phyloP scores from a whole-genome alignment of 2,888 invertebrate genomes.

The Agonum fuliginosum region DNA sequence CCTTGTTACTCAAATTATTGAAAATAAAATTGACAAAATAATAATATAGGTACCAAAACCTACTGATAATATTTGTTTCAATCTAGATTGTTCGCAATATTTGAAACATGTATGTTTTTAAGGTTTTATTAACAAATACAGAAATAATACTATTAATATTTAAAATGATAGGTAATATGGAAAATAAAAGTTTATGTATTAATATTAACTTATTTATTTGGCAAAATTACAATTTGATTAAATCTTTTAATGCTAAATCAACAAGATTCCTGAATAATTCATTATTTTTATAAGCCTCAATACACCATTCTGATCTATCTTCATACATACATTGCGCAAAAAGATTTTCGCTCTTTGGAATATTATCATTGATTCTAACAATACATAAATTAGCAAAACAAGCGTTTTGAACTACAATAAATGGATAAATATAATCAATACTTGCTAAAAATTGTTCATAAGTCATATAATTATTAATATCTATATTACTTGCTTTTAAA shows the following conservation, averaged over 20 bases:
- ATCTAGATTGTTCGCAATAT: too few relatives aligned
- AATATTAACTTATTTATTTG: neutral
- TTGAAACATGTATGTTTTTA: too few relatives aligned
- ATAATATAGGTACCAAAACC: too few relatives aligned
- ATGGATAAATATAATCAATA: slow-evolving; percentile 35
- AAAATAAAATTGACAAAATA: too few relatives aligned
- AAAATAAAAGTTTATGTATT: neutral
- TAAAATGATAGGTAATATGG: too few relatives aligned
- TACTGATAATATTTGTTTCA: too few relatives aligned
- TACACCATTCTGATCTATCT: slow-evolving; percentile 18
- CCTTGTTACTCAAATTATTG: too few relatives aligned
- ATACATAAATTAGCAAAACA: slow-evolving; percentile 30
- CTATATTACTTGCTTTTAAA: slow-evolving; percentile 30
- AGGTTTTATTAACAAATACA: too few relatives aligned
- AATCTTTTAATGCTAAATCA: slow-evolving; percentile 20
- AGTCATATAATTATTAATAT: slow-evolving; percentile 52
- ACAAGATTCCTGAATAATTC: slow-evolving; percentile 29
- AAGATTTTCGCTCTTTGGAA: neutral
- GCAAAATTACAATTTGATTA: slow-evolving; percentile 8
- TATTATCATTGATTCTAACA: neutral
- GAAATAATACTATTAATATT: too few relatives aligned
- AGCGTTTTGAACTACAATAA: slow-evolving; percentile 22
- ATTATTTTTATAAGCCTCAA: slow-evolving; percentile 37
- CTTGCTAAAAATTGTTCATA: slow-evolving; percentile 36
- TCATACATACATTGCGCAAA: slow-evolving; percentile 39